Evolutionary conservation across 2,888 invertebrate genomes (phyloP), one percentile per base, ranked within the genome.

Genomic region (Aporophyla nigra): DNA sequence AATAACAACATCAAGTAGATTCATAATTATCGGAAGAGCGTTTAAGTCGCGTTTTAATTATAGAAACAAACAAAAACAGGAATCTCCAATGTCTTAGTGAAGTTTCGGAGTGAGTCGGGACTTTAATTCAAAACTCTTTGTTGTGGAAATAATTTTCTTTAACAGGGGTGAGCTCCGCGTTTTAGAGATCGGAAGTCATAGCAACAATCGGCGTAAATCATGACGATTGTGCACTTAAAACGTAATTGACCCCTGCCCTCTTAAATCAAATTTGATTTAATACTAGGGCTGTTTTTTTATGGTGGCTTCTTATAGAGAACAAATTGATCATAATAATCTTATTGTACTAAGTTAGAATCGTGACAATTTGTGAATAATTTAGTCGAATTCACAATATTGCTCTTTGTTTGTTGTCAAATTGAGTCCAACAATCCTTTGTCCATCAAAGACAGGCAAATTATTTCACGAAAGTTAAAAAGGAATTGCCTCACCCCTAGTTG

Each of bases 61-160:
- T 92, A 95, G 93, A 94, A 95, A 95, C 94, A 95, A 95, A 95
- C 94, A 94, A 93, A 93, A 95, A 93, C 92, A 92, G 89, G 92
- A 92, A 93, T 93, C 93, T 92, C 90, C 89, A 89, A 91, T 92
- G 93, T 93, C 94, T 94, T 94, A 91, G 90, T 86, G 86, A 89
- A 93, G 91, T 93, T 91, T 78, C 83, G 85, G 86, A 91, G 91
- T 91, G 91, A 92, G 91, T 91, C 87, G 87, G 88, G 89, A 91
- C 89, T 92, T 92, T 91, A 91, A 93, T 91, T 92, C 90, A 86
- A 77, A 90, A 91, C 90, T 91, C 91, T 92, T 91, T 91, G 91
- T 90, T 89, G 90, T 90, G 88, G 83, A 88, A 88, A 84, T 89
- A 90, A 91, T 90, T 90, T 88, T 85, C 89, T 87, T 88, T 71